phyloP scores from a whole-genome alignment of 2,888 invertebrate species.

The Caenorhabditis sp. region DNA sequence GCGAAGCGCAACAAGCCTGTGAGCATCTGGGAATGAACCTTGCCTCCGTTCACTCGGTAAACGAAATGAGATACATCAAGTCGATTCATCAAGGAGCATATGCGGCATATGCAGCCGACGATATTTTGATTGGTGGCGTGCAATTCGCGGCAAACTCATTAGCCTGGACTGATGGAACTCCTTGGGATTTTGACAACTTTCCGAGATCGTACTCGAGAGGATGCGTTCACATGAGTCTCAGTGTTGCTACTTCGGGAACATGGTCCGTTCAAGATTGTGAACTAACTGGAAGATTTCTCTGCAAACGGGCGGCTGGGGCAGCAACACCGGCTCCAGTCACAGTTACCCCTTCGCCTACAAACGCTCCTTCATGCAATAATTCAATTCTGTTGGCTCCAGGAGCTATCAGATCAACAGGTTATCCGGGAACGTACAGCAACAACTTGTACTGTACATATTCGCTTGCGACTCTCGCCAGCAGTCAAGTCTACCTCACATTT shows the following conservation, averaged over 20 bases:
- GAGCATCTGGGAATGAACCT: constrained; percentile 5
- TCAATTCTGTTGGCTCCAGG: constrained; percentile 6
- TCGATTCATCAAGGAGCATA: not conserved
- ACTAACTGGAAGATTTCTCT: not conserved
- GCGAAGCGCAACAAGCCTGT: not conserved
- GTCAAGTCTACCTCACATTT: not conserved
- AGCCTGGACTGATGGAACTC: constrained; percentile 13
- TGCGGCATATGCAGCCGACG: not conserved
- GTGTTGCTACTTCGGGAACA: not conserved
- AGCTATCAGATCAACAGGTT: not conserved
- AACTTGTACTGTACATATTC: not conserved
- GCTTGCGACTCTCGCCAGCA: constrained; percentile 5
- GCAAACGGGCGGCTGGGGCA: constrained; percentile 14
- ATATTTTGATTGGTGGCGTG: constrained; percentile 4
- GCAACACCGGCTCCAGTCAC: constrained; percentile 2
- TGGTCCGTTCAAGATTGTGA: constrained; percentile 7
- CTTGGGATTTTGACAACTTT: constrained; percentile 14
- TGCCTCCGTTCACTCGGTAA: constrained; percentile 18
- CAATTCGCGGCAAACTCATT: not conserved
- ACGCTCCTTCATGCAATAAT: constrained; percentile 4
- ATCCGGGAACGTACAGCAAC: constrained; percentile 6
- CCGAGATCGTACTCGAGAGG: not conserved
- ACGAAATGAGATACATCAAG: constrained; percentile 21
- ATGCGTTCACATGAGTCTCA: not conserved
- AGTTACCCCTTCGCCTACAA: not conserved